Percentiles rank a stretch among this genome's conserved stretches.
Conservation (phyloP, 2,797 vertebrate species). For the Enteromius paludinosus region DNA sequence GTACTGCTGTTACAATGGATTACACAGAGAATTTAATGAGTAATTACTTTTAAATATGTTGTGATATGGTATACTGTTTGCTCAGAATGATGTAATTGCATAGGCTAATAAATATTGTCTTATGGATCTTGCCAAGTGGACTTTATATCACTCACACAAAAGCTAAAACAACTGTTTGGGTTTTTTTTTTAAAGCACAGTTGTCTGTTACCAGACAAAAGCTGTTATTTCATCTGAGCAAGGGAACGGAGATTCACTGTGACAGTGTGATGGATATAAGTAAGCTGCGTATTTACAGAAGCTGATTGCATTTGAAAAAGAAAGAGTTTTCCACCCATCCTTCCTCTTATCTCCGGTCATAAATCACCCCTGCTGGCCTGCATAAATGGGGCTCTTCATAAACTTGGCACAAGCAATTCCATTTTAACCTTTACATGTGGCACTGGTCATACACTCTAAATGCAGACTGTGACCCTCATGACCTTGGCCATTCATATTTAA, state of each 20-base stretch:
- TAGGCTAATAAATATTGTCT: conserved; percentile 21
- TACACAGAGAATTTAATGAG: conserved; percentile 31
- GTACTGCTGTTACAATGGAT: conserved; percentile 27
- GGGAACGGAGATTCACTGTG: conserved; percentile 76
- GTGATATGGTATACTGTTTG: neutral
- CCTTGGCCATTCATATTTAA: conserved; percentile 80
- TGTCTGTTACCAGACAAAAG: conserved; percentile 56
- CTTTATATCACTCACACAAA: conserved; percentile 14
- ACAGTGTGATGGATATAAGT: conserved; percentile 84
- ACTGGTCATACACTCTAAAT: conserved; percentile 78
- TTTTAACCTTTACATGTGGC: conserved; percentile 82
- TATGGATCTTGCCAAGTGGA: neutral
- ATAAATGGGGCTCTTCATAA: conserved; percentile 73
- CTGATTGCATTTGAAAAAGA: conserved; percentile 81
- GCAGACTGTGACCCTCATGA: conserved; percentile 73
- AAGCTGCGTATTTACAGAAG: conserved; percentile 81
- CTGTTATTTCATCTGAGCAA: conserved; percentile 76
- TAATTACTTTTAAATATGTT: conserved; percentile 36
- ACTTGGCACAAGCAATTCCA: conserved; percentile 72
- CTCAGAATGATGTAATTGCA: conserved; percentile 24
- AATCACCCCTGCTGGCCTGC: conserved; percentile 81
- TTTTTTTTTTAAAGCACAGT: conserved; percentile 24
- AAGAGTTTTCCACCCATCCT: conserved; percentile 80
- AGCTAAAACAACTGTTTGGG: neutral
- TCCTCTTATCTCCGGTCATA: conserved; percentile 79